These are phyloP conservation scores for Cyanoramphus novaezelandiae DNA, from an alignment of 2,113 vertebrate genomes.

Conservation along the genomic window DNA sequence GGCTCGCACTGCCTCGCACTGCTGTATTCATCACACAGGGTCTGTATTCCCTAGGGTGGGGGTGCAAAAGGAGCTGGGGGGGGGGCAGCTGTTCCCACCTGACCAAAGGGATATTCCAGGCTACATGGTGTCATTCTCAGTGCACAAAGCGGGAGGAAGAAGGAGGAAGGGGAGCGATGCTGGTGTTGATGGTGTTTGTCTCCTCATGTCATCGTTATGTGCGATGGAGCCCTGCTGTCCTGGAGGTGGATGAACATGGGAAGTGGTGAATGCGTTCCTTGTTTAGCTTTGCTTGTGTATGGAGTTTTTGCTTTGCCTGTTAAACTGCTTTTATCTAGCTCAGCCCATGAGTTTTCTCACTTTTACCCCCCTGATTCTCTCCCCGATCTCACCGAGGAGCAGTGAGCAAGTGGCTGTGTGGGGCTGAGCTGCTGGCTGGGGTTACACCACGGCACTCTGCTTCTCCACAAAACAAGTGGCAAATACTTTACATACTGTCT, in stretches of 20 bases:
- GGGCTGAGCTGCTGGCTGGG: neutral
- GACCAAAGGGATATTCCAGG: too few relatives aligned
- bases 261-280: neutral
- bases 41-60: neutral
- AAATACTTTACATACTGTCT: neutral
- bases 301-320: neutral
- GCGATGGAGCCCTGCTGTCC: neutral
- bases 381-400: neutral
- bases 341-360: neutral
- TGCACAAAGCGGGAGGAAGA: neutral
- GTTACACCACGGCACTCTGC: fast-evolving
- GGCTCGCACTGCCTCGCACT: neutral
- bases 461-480: neutral
- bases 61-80: neutral
- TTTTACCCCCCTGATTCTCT: neutral
- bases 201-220: neutral
- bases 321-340: neutral
- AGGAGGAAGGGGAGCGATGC: neutral
- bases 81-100: neutral
- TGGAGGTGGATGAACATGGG: neutral
- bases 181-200: neutral
- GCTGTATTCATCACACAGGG: neutral
- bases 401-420: neutral
- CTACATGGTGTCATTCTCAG: fast-evolving
- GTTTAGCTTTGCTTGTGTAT: neutral